Percentiles rank a stretch among this genome's conserved stretches.
These are phyloP conservation scores for Heliopora coerulea DNA, from an alignment of 92 coral and sea anemone genomes.

Conservation along the genomic window DNA sequence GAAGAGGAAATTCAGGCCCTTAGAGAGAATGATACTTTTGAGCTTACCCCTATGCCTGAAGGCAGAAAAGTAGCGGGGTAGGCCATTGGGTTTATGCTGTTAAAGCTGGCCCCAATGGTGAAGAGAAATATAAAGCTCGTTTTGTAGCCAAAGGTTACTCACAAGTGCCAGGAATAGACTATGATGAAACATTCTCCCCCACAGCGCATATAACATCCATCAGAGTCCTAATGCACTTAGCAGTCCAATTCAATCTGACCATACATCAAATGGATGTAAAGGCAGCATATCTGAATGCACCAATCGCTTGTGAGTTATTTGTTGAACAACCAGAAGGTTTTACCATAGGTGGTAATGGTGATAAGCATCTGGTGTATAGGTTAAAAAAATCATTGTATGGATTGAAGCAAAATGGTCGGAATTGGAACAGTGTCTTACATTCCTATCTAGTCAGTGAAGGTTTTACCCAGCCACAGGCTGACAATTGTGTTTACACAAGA, in stretches of 20 bases:
- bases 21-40: constrained; percentile 52
- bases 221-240: constrained; percentile 16
- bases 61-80: constrained; percentile 48
- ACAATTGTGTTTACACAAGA: constrained; percentile 5
- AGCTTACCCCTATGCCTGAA: constrained; percentile 48
- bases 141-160: constrained; percentile 57
- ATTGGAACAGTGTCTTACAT: constrained; percentile 19
- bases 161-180: constrained; percentile 45
- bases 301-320: constrained; percentile 30
- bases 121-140: constrained; percentile 50
- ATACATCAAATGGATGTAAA: constrained; percentile 44
- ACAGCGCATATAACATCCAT: constrained; percentile 43
- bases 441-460: constrained; percentile 14
- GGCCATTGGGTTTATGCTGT: constrained; percentile 56
- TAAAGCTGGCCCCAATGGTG: constrained; percentile 43
- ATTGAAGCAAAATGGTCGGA: constrained; percentile 6
- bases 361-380: constrained; percentile 3
- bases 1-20: constrained; percentile 53
- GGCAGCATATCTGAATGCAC: constrained; percentile 22
- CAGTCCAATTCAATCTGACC: constrained; percentile 13
- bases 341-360: background rate
- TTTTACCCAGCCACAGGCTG: constrained; percentile 3
- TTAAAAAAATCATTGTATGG: constrained; percentile 15
- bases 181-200: constrained; percentile 53
- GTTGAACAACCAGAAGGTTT: constrained; percentile 30